Evolutionary conservation across 2,888 invertebrate genomes (phyloP).

Genomic region (Cephus pulcher): DNA sequence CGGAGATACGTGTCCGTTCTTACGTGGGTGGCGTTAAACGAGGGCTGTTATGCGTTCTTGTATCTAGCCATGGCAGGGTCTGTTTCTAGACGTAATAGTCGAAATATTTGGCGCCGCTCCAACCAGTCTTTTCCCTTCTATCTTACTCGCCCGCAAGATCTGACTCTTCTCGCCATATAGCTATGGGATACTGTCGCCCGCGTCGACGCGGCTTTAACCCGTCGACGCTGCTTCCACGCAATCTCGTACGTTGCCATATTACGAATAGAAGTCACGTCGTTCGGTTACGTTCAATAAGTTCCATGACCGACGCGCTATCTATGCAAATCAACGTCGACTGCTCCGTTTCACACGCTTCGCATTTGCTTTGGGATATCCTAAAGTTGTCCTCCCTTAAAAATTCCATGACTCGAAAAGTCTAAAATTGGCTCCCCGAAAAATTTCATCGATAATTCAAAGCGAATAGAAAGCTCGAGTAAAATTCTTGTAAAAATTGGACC

Average conservation of each 20-base stretch:
- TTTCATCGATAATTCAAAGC: not conserved
- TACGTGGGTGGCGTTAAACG: conserved; percentile 3
- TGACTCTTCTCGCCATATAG: not conserved
- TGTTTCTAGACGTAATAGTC: conserved; percentile 8
- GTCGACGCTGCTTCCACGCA: not conserved
- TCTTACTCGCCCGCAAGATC: not conserved
- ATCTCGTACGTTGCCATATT: not conserved
- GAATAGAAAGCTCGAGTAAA: not conserved
- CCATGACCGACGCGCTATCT: not conserved
- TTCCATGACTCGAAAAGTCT: not conserved
- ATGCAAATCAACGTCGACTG: not conserved
- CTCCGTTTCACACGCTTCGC: not conserved
- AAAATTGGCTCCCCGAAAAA: not conserved
- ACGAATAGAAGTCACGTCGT: not conserved
- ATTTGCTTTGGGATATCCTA: not conserved
- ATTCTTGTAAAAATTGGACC: not conserved
- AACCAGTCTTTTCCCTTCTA: conserved; percentile 39
- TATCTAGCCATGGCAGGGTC: not conserved
- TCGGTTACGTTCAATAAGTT: not conserved
- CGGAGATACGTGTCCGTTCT: not conserved
- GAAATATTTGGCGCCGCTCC: conserved; percentile 41
- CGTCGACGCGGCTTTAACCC: not conserved
- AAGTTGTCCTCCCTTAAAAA: not conserved
- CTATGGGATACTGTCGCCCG: not conserved
- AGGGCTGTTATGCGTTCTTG: not conserved